A percentile compares a stretch with the other conserved stretches of the same genome.
Conservation (phyloP, 2,888 invertebrate species). For the Amphiduros pacificus region DNA sequence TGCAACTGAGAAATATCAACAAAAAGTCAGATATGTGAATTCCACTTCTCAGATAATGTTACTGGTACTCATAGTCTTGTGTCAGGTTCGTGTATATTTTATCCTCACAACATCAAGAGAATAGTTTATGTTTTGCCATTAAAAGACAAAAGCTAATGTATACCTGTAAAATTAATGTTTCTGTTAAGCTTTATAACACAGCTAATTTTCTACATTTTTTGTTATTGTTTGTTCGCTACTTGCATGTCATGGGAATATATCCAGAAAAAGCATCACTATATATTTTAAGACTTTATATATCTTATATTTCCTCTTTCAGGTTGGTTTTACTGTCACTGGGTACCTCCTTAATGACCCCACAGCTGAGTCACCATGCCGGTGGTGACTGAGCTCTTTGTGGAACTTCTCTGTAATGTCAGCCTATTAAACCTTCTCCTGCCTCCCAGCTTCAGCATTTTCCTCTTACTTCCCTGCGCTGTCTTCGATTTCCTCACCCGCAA, state of each 20-base stretch:
- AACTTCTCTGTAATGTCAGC: neutral
- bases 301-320: neutral
- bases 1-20: conserved; percentile 23
- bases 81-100: conserved; percentile 15
- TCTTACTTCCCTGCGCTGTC: neutral
- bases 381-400: neutral
- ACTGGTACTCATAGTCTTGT: neutral
- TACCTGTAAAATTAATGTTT: neutral
- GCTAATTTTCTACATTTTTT: too few species aligned
- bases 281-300: neutral
- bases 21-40: conserved; percentile 5
- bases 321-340: neutral
- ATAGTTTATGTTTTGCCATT: too few species aligned
- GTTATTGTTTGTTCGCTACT: too few species aligned
- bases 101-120: too few species aligned
- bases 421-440: neutral
- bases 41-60: conserved; percentile 16
- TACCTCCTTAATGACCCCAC: neutral
- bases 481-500: neutral
- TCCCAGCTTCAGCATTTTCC: neutral
- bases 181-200: too few species aligned
- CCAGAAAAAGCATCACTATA: neutral
- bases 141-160: neutral
- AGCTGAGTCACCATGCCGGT: neutral
- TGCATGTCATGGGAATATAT: too few species aligned